Conservation (phyloP, 1,140 invertebrate species). For the Drosophila ercepeae region DNA sequence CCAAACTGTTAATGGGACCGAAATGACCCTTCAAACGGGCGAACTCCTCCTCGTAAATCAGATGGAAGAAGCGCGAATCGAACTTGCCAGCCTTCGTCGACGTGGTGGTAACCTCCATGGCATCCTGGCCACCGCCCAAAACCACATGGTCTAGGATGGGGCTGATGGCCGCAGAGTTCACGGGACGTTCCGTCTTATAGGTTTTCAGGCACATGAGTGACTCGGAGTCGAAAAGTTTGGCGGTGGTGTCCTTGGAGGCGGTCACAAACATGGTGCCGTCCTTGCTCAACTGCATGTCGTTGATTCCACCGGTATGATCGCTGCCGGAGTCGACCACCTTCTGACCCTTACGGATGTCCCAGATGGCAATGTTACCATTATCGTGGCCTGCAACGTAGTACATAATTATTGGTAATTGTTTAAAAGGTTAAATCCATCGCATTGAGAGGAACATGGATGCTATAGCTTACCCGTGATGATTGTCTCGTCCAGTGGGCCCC, state of each 20-base stretch:
- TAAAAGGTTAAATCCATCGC: background rate
- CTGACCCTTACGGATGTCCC: slow-evolving; percentile 95
- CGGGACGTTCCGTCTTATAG: slow-evolving; percentile 97
- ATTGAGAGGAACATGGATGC: background rate
- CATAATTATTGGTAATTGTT: background rate
- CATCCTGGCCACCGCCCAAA: slow-evolving; percentile 98
- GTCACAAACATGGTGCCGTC: slow-evolving; percentile 98
- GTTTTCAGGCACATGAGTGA: slow-evolving; percentile 94
- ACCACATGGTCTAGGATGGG: slow-evolving; percentile 97
- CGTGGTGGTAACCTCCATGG: slow-evolving; percentile 99
- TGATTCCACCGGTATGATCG: slow-evolving; percentile 94
- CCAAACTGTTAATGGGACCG: slow-evolving; percentile 99
- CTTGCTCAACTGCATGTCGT: slow-evolving; percentile 97
- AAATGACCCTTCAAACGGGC: slow-evolving; percentile 99
- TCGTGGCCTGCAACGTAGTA: slow-evolving; percentile 88
- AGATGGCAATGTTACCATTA: slow-evolving; percentile 94
- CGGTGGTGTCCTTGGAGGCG: slow-evolving; percentile 96
- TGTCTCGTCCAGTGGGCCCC: slow-evolving; percentile 96
- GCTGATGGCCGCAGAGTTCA: slow-evolving; percentile 98
- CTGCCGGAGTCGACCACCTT: slow-evolving; percentile 89
- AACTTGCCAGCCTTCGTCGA: slow-evolving; percentile 98
- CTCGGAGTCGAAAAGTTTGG: slow-evolving; percentile 96
- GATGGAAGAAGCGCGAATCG: slow-evolving; percentile 98
- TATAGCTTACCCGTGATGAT: slow-evolving; percentile 89
- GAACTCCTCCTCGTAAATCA: slow-evolving; percentile 99